phyloP scores from a whole-genome alignment of 2,113 vertebrate genomes.

The Oenanthe oenanthe region DNA sequence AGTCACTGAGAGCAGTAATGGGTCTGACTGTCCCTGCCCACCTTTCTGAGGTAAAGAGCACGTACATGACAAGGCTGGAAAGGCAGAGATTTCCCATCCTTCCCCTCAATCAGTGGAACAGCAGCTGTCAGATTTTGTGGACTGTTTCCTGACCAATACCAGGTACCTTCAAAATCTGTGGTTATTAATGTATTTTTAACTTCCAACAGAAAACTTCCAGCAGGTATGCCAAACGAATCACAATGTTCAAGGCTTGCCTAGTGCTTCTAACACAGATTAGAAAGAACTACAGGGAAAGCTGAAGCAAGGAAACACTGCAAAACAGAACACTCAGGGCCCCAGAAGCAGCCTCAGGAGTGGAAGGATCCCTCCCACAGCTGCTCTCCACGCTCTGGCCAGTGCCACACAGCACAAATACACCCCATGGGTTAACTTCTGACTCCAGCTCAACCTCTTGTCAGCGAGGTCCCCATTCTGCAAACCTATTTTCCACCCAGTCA shows the following conservation, averaged over 20 bases:
- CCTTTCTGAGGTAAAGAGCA: neutral
- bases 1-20: neutral
- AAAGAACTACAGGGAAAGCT: neutral
- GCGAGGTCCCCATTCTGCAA: neutral
- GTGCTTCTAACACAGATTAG: neutral
- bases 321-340: fast-evolving
- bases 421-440: neutral
- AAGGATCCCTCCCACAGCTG: neutral
- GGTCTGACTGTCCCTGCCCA: neutral
- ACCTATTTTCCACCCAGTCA: neutral
- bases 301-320: neutral
- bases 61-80: neutral
- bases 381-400: neutral
- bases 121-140: neutral
- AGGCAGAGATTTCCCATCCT: neutral
- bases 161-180: neutral
- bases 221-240: neutral
- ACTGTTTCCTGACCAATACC: neutral
- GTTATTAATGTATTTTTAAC: neutral
- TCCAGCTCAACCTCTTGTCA: neutral
- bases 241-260: neutral
- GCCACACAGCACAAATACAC: neutral
- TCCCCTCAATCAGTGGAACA: neutral
- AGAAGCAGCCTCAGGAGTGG: neutral
- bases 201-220: neutral